Percentiles rank a stretch among this genome's conserved stretches.
Conservation (phyloP, 2,113 vertebrate genomes). For the Nibea coibor region DNA sequence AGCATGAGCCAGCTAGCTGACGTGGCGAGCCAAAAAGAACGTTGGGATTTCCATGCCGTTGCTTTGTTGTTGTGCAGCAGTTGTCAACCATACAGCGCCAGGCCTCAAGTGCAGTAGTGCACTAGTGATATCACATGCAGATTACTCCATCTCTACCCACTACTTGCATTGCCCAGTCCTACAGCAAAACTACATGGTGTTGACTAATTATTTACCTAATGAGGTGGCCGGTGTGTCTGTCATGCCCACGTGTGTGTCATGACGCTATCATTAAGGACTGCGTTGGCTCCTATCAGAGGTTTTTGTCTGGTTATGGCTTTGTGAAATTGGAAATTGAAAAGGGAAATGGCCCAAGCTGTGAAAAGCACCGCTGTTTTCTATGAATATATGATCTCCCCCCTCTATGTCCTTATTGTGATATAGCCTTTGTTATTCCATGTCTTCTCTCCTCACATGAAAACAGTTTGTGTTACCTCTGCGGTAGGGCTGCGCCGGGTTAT, state of each 20-base stretch:
- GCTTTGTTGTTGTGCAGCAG: not conserved
- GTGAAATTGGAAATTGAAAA: conserved; percentile 30
- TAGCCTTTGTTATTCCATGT: conserved; percentile 5
- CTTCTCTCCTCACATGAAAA: conserved; percentile 44
- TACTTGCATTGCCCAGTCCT: not conserved
- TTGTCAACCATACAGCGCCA: not conserved
- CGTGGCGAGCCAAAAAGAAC: not conserved
- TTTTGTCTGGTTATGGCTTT: not conserved
- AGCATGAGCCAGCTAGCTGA: conserved; percentile 17
- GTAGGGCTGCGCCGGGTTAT: conserved; percentile 47
- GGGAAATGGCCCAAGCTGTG: conserved; percentile 23
- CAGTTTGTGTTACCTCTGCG: conserved; percentile 59
- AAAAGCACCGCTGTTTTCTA: conserved; percentile 31
- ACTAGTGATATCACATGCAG: not conserved
- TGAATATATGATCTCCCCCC: not conserved
- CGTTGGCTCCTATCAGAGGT: conserved; percentile 16
- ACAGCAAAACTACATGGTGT: too few species aligned
- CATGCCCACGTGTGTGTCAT: not conserved
- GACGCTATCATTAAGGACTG: not conserved
- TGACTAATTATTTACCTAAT: too few species aligned
- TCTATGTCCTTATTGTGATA: not conserved
- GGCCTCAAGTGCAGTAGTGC: not conserved
- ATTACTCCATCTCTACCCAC: too few species aligned
- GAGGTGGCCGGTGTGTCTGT: too few species aligned
- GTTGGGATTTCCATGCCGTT: conserved; percentile 1